Evolutionary conservation across 2,113 vertebrate genomes (phyloP), one percentile per base, ranked within the genome.

Genomic region (Chamaea fasciata): DNA sequence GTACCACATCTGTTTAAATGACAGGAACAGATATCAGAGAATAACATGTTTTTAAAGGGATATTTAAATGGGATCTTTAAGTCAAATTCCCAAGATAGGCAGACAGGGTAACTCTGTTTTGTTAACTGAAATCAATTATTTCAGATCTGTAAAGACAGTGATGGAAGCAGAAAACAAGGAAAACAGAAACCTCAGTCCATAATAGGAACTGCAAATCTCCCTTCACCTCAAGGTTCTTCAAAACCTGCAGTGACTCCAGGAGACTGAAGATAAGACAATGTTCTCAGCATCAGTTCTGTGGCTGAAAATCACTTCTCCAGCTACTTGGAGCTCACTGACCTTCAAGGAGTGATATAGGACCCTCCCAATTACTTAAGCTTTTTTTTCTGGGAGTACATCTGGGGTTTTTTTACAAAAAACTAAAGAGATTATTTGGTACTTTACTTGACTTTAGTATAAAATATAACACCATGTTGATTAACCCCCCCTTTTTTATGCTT

Each of bases 261-360:
- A 73, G 35, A 55, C 13, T 16, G 0, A 0, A 35, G 31, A 10
- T 50, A 84, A 65, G 21, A 35, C 50, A 22, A 14, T 4, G 16
- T 52, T 73, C 35, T 89, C 60, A 89, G 44, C 22, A 53, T 31
- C 65, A 63, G 19, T 59, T 75, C 35, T 71, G 53, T 39, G 37
- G 35, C 30, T 62, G 44, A 92, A 93, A 91, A 64, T 65, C 42
- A 23, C 15, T 77, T 59, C 10, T 71, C 27, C 41, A 74, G 49
- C 18, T 62, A 42, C 12, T 24, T 0, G 0, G 50, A 93, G 23
- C 21, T 86, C 60, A 75, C 30, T 73, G 28, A 73, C 24, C 28
- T 90, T 56, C 52, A 84, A 70, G 28, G 10, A 85, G 4, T 33
- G 46, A 60, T 21, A 39, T 2, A 59, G 63, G 3, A 11, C 20